Evolutionary conservation across 2,797 vertebrate genomes (phyloP).

Genomic region (Rhinatrema bivittatum): DNA sequence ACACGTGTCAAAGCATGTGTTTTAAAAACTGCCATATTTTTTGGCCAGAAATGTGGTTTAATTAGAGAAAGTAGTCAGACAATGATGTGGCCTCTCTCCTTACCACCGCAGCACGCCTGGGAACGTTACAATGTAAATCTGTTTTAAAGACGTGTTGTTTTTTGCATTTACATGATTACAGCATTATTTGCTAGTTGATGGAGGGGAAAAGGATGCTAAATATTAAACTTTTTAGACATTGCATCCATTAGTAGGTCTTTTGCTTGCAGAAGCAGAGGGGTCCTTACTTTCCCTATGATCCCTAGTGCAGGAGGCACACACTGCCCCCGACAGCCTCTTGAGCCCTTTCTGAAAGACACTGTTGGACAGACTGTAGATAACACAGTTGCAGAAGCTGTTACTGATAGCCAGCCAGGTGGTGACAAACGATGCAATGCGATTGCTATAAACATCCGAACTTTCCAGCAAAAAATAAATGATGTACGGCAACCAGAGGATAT

Average conservation of each 20-base stretch:
- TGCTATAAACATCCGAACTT: conserved; percentile 80
- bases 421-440: conserved; percentile 80
- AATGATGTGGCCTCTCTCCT: too few species aligned
- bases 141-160: too few species aligned
- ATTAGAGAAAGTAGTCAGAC: too few species aligned
- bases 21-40: too few species aligned
- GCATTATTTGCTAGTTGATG: too few species aligned
- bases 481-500: conserved; percentile 94
- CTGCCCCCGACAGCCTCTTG: conserved; percentile 73
- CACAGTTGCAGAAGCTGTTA: conserved; percentile 99
- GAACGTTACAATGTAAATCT: too few species aligned
- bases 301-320: conserved; percentile 80
- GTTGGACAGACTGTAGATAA: conserved; percentile 97
- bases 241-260: conserved; percentile 54
- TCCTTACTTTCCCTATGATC: conserved; percentile 73
- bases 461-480: conserved; percentile 95
- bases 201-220: too few species aligned
- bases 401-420: conserved; percentile 98
- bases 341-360: conserved; percentile 93
- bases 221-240: conserved; percentile 49
- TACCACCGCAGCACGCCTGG: too few species aligned
- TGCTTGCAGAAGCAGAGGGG: conserved; percentile 57
- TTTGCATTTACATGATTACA: too few species aligned
- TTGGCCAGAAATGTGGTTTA: too few species aligned
- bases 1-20: too few species aligned